Evolutionary conservation across 2,888 invertebrate genomes (phyloP).

Genomic region (Eupithecia centaureata): DNA sequence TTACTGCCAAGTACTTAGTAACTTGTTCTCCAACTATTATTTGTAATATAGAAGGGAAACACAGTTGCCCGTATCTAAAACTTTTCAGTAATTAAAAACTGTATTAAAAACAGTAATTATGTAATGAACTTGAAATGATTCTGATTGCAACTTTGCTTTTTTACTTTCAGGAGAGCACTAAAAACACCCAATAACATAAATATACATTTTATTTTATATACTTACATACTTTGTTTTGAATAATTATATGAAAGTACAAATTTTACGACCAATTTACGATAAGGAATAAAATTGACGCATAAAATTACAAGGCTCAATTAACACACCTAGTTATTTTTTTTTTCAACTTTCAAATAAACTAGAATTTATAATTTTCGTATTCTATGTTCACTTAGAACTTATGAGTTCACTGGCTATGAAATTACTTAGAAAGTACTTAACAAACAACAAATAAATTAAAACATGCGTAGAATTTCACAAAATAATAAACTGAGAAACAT

Average conservation of each 20-base stretch:
- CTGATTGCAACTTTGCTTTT: not conserved
- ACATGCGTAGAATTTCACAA: conserved; percentile 40
- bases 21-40: no score
- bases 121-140: not conserved
- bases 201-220: not conserved
- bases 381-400: not conserved
- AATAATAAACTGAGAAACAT: conserved; percentile 24
- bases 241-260: not conserved
- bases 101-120: not conserved
- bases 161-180: not conserved
- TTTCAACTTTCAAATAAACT: not conserved
- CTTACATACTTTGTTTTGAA: not conserved
- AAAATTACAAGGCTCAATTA: not conserved
- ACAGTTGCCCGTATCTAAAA: no score
- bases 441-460: conserved; percentile 44
- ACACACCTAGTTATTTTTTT: not conserved
- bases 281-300: not conserved
- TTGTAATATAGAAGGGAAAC: no score
- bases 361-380: not conserved
- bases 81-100: no score
- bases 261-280: no score
- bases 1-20: no score
- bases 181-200: not conserved
- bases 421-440: conserved; percentile 12
- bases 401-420: not conserved